phyloP scores from a whole-genome alignment of 2,113 vertebrate species.

The Mastomys natalensis region DNA sequence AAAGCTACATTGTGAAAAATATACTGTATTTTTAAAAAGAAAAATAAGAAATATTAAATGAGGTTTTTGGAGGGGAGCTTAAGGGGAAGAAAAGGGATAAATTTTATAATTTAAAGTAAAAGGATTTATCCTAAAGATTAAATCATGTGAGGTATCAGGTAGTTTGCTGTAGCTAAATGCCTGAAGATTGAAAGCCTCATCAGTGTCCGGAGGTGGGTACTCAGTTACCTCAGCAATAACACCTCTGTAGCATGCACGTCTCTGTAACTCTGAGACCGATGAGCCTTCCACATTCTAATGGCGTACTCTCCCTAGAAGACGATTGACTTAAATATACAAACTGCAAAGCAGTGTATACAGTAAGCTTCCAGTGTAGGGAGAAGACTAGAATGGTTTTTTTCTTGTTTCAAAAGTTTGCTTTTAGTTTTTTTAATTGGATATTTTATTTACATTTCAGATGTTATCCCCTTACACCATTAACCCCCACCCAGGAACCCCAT shows the following conservation, averaged over 20 bases:
- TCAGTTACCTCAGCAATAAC: not conserved
- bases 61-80: not conserved
- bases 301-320: not conserved
- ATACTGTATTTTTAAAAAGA: not conserved
- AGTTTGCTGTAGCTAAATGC: not conserved
- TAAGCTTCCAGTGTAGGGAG: not conserved
- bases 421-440: no score
- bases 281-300: not conserved
- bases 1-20: not conserved
- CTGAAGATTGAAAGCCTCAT: slow-evolving; percentile 26
- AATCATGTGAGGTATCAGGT: not conserved
- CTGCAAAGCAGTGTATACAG: not conserved
- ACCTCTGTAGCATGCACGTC: not conserved
- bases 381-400: not conserved
- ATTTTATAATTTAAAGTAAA: not conserved
- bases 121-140: not conserved
- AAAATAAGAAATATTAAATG: not conserved
- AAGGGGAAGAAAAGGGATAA: not conserved
- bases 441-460: no score
- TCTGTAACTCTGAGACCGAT: not conserved
- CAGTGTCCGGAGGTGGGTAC: slow-evolving; percentile 3
- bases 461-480: no score
- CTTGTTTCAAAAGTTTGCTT: no score
- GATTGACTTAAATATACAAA: slow-evolving; percentile 17
- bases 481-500: no score